Evolutionary conservation across 2,113 vertebrate species (phyloP).

Genomic region (Bambusicola thoracicus): DNA sequence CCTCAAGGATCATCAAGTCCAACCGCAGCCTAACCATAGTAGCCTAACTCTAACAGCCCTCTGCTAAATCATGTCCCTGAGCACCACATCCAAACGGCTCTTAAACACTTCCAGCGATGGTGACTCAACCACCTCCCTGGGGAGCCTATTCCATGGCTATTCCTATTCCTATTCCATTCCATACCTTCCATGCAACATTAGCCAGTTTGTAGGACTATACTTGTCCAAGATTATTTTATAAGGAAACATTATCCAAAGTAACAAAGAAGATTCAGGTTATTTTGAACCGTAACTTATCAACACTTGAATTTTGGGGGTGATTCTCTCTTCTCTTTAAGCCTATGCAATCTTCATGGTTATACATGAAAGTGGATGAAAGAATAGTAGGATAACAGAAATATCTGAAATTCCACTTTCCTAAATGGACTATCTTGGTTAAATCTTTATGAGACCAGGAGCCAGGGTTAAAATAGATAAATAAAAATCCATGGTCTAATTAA

Average conservation of each 20-base stretch:
- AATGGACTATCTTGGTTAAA: background rate
- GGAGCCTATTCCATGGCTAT: no score
- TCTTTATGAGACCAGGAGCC: background rate
- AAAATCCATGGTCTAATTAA: background rate
- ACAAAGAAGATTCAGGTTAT: background rate
- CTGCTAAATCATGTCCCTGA: no score
- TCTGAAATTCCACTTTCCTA: background rate
- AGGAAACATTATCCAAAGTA: background rate
- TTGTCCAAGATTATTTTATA: background rate
- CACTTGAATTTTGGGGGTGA: background rate
- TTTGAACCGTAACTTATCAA: background rate
- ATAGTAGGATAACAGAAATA: background rate
- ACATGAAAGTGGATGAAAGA: background rate
- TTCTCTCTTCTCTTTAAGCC: background rate
- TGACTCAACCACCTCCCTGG: no score
- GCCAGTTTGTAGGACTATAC: background rate
- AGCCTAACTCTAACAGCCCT: no score
- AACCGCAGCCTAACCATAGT: no score
- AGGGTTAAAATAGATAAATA: background rate
- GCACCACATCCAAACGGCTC: no score
- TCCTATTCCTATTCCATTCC: no score
- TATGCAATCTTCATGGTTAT: background rate
- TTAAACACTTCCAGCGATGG: no score
- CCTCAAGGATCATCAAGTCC: no score
- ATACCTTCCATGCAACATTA: background rate